Evolutionary conservation across 2,113 vertebrate genomes (phyloP).

Genomic region (Alethe castanea): DNA sequence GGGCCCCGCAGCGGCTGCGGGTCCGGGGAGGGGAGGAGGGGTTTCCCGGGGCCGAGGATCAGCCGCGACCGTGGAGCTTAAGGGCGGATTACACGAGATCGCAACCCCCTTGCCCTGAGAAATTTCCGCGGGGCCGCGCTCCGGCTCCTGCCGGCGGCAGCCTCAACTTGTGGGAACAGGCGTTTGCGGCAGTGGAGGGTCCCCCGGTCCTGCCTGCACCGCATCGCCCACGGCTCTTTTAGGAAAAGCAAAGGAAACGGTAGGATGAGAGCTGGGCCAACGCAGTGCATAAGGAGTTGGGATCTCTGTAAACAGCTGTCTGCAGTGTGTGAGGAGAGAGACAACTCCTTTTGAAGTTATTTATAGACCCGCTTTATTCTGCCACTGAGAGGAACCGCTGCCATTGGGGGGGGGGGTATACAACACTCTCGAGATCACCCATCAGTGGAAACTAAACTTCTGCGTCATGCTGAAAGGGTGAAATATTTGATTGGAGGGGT

Average conservation of each 20-base stretch:
- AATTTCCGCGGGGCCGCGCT: neutral
- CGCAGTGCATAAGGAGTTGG: neutral
- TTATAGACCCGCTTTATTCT: constrained; percentile 18
- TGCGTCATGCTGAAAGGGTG: neutral
- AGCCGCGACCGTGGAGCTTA: neutral
- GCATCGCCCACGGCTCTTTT: neutral
- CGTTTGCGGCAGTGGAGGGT: neutral
- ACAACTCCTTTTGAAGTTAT: constrained; percentile 20
- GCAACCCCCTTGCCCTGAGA: neutral
- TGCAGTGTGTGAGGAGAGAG: constrained; percentile 14
- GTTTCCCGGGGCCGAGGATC: neutral
- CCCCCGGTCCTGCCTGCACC: neutral
- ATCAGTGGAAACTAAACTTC: constrained; percentile 3
- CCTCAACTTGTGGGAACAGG: neutral
- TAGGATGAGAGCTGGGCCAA: neutral
- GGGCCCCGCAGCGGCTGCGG: neutral
- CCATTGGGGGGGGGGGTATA: neutral
- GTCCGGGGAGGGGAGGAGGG: neutral
- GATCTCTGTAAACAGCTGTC: neutral
- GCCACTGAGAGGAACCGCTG: neutral
- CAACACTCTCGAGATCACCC: neutral
- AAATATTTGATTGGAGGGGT: neutral
- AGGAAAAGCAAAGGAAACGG: neutral
- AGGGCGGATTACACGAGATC: neutral
- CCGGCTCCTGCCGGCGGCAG: neutral